Conservation (phyloP, 1,140 invertebrate species). For the Cyclargus thomasi region DNA sequence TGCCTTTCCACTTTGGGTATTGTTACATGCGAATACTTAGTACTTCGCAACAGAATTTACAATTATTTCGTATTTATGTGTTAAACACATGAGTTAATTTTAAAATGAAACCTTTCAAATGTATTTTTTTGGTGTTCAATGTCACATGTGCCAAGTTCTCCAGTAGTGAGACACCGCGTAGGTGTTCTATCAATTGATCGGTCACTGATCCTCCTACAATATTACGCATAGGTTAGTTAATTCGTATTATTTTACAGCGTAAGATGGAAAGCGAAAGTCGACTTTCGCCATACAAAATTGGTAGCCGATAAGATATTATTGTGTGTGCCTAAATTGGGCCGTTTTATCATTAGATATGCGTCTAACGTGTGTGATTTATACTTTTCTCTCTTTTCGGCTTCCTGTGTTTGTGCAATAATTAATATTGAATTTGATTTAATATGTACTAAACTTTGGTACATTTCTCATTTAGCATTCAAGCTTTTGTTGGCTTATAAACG, state of each 20-base stretch:
- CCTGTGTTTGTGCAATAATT: not conserved
- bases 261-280: conserved; percentile 27
- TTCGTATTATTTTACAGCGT: conserved; percentile 10
- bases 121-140: not conserved
- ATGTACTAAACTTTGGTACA: no score
- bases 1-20: no score
- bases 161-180: not conserved
- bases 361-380: not conserved
- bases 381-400: not conserved
- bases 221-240: conserved; percentile 3
- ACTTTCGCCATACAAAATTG: conserved; percentile 26
- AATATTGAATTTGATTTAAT: no score
- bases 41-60: no score
- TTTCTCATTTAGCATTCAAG: no score
- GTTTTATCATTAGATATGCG: not conserved
- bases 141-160: not conserved
- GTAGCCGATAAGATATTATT: conserved; percentile 10
- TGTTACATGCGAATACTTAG: no score
- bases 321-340: not conserved
- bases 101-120: not conserved
- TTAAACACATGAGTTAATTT: no score
- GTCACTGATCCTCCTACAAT: not conserved
- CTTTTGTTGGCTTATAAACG: no score
- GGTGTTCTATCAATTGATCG: conserved; percentile 9
- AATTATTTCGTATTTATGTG: no score